Conservation (phyloP, 2,113 vertebrate genomes). For the Megaptera novaeangliae region DNA sequence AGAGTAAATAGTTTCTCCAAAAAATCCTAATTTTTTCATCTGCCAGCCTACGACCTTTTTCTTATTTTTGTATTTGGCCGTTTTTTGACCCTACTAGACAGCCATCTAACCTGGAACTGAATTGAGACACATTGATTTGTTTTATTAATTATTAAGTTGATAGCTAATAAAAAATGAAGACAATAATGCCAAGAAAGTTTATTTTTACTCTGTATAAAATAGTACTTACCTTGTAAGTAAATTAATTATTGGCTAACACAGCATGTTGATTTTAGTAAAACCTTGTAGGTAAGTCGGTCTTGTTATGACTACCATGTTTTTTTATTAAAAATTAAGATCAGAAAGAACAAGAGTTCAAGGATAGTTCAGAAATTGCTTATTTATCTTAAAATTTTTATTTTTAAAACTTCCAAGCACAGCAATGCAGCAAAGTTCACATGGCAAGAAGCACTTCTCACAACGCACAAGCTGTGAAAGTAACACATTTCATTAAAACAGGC, state of each 20-base stretch:
- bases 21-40: neutral
- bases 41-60: neutral
- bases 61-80: neutral
- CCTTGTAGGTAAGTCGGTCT: neutral
- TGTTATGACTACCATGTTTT: neutral
- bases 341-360: neutral
- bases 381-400: neutral
- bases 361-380: neutral
- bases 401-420: neutral
- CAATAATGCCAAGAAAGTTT: neutral
- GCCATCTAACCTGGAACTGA: neutral
- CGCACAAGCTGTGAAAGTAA: slow-evolving; percentile 27
- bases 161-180: neutral
- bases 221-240: neutral
- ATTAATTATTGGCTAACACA: neutral
- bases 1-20: neutral
- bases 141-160: neutral
- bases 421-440: neutral
- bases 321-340: neutral
- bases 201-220: neutral
- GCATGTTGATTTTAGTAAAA: neutral
- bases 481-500: slow-evolving; percentile 53
- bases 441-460: slow-evolving; percentile 38
- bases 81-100: neutral
- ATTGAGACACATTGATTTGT: neutral